These are phyloP conservation scores for Dermolepida albohirtum DNA, from an alignment of 2,888 invertebrate genomes.

Conservation along the genomic window DNA sequence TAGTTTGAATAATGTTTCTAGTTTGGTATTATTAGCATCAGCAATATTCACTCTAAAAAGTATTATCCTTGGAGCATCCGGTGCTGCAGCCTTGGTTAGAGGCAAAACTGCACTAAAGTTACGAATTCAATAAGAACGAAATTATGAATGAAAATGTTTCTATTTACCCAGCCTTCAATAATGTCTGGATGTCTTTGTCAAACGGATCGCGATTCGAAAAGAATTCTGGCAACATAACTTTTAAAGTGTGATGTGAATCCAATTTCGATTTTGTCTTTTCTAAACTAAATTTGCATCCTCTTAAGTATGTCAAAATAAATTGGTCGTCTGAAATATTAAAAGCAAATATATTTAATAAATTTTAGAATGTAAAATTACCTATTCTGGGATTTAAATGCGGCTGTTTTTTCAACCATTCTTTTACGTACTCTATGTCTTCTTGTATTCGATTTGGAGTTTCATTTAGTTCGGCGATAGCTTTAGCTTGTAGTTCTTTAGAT, in stretches of 20 bases:
- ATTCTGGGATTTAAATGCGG: slow-evolving; percentile 70
- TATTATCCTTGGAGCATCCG: slow-evolving; percentile 57
- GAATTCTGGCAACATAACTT: slow-evolving; percentile 68
- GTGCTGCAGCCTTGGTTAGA: slow-evolving; percentile 50
- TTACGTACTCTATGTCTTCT: slow-evolving; percentile 67
- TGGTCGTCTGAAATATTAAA: slow-evolving; percentile 68
- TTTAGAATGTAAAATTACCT: slow-evolving; percentile 63
- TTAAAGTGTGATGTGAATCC: slow-evolving; percentile 70
- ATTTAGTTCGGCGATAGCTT: slow-evolving; percentile 68
- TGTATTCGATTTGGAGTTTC: slow-evolving; percentile 66
- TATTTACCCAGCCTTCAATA: slow-evolving; percentile 64
- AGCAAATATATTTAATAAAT: neutral
- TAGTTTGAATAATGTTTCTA: slow-evolving; percentile 64
- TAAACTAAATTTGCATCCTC: slow-evolving; percentile 75
- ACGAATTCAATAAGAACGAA: neutral
- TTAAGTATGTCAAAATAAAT: slow-evolving; percentile 71
- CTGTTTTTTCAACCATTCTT: slow-evolving; percentile 71
- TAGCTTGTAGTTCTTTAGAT: slow-evolving; percentile 65
- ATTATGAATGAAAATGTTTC: neutral
- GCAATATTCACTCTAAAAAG: slow-evolving; percentile 57
- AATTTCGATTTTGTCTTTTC: slow-evolving; percentile 73
- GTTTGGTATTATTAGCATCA: slow-evolving; percentile 50
- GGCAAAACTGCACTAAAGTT: slow-evolving; percentile 47
- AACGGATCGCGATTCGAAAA: slow-evolving; percentile 63
- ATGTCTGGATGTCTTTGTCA: slow-evolving; percentile 53